Evolutionary conservation across 2,113 vertebrate species (phyloP), one percentile per base, ranked within the genome.

Genomic region (Pleuronectes platessa): DNA sequence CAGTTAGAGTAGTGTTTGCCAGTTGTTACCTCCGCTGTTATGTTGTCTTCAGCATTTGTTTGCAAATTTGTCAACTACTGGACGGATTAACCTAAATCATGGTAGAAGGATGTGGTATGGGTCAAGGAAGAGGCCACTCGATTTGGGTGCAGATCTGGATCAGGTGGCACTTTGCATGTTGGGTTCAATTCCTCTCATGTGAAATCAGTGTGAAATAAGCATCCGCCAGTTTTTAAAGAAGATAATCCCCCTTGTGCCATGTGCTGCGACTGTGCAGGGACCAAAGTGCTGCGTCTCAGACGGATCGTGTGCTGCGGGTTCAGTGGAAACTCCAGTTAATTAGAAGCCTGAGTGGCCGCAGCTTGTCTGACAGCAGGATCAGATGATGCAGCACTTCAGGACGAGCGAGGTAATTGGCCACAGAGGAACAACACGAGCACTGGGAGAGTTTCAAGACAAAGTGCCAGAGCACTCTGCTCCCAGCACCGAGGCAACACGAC

Each of bases 311-410:
- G 60, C 49, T 59, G 65, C 51, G 68, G 49, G 23, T 62, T 71
- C 68, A 11, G 68, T 63, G 68, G 31, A 74, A 70, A 66, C 49
- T 70, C 27, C 1, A 13, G 31, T 42, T 75, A 78, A 63, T 42
- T 76, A 59, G 37, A 78, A 60, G 23, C 17, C 24, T 47, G 68
- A 59, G 64, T 5, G 51, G 84, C 63, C 77, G 59, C 64, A 79
- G 42, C 69, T 26, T 51, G 74, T 53, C 60, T 79, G 81, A 81
- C 80, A 86, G 75, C 72, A 68, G 76, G 53, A 80, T 64, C 56
- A 79, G 77, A 90, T 81, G 81, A 89, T 55, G 49, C 82, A 76
- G 84, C 78, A 77, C 47, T 79, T 83, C 61, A 69, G 71, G 80
- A 54, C 15, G 31, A 58, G 53, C 14, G 66, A 78, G 74, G 18